Base-by-base conservation (phyloP, 2,113 vertebrate genomes). In the Rhinolophus sinicus region DNA sequence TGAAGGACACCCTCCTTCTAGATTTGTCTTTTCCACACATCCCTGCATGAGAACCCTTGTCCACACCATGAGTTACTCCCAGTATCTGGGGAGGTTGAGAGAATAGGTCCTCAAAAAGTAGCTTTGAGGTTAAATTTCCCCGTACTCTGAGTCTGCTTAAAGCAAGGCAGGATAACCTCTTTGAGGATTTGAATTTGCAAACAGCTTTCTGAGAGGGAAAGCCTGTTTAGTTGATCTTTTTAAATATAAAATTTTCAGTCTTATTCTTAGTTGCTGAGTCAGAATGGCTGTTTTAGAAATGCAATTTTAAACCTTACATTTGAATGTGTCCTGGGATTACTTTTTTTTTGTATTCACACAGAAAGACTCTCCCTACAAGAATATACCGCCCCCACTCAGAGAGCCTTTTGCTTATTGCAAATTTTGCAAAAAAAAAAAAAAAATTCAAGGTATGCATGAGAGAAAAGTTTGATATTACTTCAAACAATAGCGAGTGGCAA, bases 401-500 rank as follows among this genome's bases (percentile, higher is more conserved):
- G 13, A 90, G 24, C 10, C 33, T 91, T 92, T 88, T n/a, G 21
- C 30, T 8, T 60, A 80, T 54, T 88, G 62, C 14, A 77, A 75
- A 94, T 87, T 91, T 94, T 80, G 50, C 62, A 60, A 56, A 65
- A 87, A 80, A 73, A 44, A 44, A 44, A 54, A 62, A 65, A 87
- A 80, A 80, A 72, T 85, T 86, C 52, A 92, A 94, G 19, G 62
- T 69, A 60, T 93, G 47, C 35, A 88, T 83, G 80, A 91, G 65
- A 75, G 50, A 93, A 96, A 44, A 85, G n/a, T 70, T 97, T 96
- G 95, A 50, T 95, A 92, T 96, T 81, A 85, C 47, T 21, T 22
- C 12, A 0, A 93, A 88, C 69, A 97, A 96, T 95, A 95, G 90
- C 75, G 77, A 88, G 62, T 94, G 97, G 35, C 75, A 94, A 60